Conservation (phyloP, 2,797 vertebrate genomes). For the Lagodon rhomboides region DNA sequence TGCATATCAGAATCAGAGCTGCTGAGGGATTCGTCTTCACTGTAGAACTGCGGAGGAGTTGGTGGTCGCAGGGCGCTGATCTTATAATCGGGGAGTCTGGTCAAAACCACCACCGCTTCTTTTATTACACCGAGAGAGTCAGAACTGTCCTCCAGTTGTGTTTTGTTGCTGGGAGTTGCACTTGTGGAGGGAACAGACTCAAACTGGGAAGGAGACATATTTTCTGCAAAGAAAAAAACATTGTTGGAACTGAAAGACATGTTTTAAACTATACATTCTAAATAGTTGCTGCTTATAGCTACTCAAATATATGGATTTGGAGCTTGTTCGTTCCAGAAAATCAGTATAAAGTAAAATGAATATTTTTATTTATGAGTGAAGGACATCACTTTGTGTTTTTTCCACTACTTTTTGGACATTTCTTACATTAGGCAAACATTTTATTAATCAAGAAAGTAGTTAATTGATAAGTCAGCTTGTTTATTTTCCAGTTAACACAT, state of each 20-base stretch:
- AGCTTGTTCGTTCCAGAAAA: neutral
- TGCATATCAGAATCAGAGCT: constrained; percentile 65
- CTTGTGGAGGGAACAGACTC: constrained; percentile 37
- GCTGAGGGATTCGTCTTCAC: constrained; percentile 66
- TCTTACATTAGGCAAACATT: neutral
- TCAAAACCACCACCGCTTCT: constrained; percentile 68
- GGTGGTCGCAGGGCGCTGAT: constrained; percentile 62
- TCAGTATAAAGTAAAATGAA: no score
- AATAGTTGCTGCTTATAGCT: neutral
- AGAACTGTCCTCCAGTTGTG: neutral
- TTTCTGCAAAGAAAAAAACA: constrained; percentile 44
- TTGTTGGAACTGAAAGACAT: neutral
- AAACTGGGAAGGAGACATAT: constrained; percentile 4
- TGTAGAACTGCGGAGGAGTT: constrained; percentile 70
- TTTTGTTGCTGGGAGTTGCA: constrained; percentile 19
- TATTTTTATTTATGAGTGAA: neutral
- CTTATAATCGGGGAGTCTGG: constrained; percentile 66
- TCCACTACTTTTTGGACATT: neutral
- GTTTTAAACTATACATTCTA: neutral
- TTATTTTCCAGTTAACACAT: neutral
- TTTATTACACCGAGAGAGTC: constrained; percentile 33
- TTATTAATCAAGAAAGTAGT: neutral
- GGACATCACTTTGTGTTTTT: neutral
- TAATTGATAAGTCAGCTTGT: neutral
- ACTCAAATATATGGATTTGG: neutral